phyloP scores from a whole-genome alignment of 2,888 invertebrate genomes.

The Clistopyga incitator region DNA sequence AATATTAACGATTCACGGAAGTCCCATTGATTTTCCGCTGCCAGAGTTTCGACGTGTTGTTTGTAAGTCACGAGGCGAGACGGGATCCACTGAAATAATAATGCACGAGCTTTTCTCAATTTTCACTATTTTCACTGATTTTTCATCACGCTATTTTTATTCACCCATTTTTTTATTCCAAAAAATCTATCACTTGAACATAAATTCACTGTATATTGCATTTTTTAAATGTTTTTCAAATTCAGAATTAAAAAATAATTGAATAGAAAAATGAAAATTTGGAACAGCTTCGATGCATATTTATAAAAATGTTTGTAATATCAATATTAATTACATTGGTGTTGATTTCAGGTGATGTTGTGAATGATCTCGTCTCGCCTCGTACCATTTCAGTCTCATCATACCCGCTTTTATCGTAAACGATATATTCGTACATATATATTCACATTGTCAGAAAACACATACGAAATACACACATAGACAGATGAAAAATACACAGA shows the following conservation, averaged over 20 bases:
- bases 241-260: background rate
- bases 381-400: slow-evolving; percentile 54
- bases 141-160: too few species aligned
- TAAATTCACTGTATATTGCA: background rate
- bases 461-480: slow-evolving; percentile 30
- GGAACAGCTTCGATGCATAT: background rate
- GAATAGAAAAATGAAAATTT: slow-evolving; percentile 3
- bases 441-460: slow-evolving; percentile 57
- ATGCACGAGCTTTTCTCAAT: slow-evolving; percentile 9
- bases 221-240: background rate
- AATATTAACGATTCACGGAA: slow-evolving; percentile 65
- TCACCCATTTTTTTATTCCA: too few species aligned
- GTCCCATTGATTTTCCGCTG: slow-evolving; percentile 67
- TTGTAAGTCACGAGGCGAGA: slow-evolving; percentile 52
- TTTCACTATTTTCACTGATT: background rate
- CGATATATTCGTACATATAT: slow-evolving; percentile 58
- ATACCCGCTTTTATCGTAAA: slow-evolving; percentile 61
- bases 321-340: background rate
- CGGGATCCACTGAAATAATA: slow-evolving; percentile 25
- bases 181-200: background rate
- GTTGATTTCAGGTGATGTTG: background rate
- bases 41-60: slow-evolving; percentile 65
- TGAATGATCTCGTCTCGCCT: slow-evolving; percentile 51
- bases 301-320: background rate
- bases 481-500: slow-evolving; percentile 45